phyloP scores from a whole-genome alignment of 2,113 vertebrate species.

The Hylia prasina region DNA sequence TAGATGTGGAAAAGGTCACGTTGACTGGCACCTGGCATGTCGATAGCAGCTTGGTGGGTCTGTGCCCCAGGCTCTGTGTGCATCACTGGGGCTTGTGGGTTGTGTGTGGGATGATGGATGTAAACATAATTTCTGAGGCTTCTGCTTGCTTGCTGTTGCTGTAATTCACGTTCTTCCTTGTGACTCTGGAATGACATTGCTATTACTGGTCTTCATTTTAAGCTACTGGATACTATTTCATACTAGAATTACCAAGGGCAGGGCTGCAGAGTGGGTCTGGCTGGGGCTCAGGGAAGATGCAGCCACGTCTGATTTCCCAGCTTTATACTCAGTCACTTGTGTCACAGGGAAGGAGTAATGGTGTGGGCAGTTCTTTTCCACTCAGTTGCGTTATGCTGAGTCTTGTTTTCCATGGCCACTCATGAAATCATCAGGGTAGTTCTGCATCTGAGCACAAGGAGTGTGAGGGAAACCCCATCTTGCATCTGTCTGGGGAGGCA shows the following conservation, averaged over 20 bases:
- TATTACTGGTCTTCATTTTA: background rate
- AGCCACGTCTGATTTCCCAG: background rate
- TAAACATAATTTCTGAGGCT: background rate
- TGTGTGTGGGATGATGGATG: background rate
- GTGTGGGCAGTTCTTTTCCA: background rate
- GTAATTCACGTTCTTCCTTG: background rate
- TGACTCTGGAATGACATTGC: background rate
- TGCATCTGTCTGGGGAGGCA: background rate
- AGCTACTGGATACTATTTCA: background rate
- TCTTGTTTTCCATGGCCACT: background rate
- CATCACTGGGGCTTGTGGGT: rapidly evolving
- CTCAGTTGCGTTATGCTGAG: background rate
- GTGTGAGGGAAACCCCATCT: background rate
- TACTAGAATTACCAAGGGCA: rapidly evolving
- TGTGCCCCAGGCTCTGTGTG: background rate
- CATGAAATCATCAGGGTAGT: background rate
- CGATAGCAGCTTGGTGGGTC: background rate
- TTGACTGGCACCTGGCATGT: background rate
- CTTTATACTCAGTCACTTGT: background rate
- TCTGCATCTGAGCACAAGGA: background rate
- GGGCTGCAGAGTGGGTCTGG: background rate
- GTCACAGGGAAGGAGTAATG: background rate
- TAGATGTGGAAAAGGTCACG: background rate
- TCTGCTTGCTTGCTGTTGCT: background rate
- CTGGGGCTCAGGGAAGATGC: background rate